Percentiles rank a stretch among this genome's conserved stretches.
phyloP scores from a whole-genome alignment of 37 sponge, comb jelly and placozoan genomes.

The Bolinopsis microptera region DNA sequence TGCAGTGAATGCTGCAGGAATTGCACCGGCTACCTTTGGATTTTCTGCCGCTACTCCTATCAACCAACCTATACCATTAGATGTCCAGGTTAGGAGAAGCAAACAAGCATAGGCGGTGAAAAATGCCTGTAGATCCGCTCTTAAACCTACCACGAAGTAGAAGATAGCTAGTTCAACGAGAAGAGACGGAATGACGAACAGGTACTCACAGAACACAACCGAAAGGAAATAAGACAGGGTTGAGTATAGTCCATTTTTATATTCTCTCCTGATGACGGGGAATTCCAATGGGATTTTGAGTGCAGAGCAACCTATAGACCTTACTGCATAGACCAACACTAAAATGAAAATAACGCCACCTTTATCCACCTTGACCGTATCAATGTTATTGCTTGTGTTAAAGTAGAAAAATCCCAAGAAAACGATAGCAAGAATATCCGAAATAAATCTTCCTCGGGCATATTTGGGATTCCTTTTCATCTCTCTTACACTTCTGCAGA shows the following conservation, averaged over 20 bases:
- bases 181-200: neutral
- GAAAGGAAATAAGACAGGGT: neutral
- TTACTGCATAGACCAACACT: neutral
- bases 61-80: neutral
- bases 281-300: neutral
- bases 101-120: neutral
- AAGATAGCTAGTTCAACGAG: neutral
- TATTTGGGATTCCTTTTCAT: neutral
- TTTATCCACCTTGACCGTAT: neutral
- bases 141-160: neutral
- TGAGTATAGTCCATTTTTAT: constrained; percentile 12
- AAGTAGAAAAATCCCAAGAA: neutral
- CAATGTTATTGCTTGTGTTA: neutral
- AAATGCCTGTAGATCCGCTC: neutral
- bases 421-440: neutral
- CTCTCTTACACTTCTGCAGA: neutral
- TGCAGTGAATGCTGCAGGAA: neutral
- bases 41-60: neutral
- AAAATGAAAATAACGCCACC: neutral
- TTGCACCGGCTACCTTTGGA: neutral
- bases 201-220: neutral
- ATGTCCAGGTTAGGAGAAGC: neutral
- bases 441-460: neutral
- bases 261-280: neutral
- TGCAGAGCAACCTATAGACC: neutral